phyloP scores from a whole-genome alignment of 1,140 invertebrate species.

The Nasonia vitripennis region DNA sequence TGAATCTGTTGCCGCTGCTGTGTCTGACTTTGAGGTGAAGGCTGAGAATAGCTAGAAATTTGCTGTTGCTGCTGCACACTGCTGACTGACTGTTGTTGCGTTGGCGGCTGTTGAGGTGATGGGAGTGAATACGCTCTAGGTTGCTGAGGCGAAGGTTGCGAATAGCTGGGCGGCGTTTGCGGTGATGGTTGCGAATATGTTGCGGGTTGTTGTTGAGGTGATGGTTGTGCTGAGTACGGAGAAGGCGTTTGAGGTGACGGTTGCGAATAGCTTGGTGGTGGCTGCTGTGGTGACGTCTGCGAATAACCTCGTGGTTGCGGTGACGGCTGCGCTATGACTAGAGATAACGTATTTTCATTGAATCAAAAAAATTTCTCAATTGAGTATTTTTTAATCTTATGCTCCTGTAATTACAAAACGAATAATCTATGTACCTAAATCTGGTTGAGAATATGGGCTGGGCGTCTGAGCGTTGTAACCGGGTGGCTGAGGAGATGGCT shows the following conservation, averaged over 20 bases:
- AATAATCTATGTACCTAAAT: slow-evolving; percentile 28
- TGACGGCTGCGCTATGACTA: slow-evolving; percentile 44
- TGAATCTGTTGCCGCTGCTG: slow-evolving; percentile 18
- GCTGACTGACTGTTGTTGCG: slow-evolving; percentile 24
- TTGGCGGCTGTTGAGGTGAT: slow-evolving; percentile 61
- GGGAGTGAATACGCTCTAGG: slow-evolving; percentile 60
- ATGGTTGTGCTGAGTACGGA: slow-evolving; percentile 47
- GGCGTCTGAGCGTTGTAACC: slow-evolving; percentile 65
- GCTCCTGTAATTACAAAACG: not conserved
- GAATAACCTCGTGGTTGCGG: slow-evolving; percentile 60
- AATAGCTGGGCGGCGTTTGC: slow-evolving; percentile 62
- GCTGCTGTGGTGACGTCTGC: slow-evolving; percentile 65
- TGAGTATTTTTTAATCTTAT: not conserved
- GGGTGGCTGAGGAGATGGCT: slow-evolving; percentile 65
- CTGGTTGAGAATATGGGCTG: slow-evolving; percentile 39
- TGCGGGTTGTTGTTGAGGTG: slow-evolving; percentile 55
- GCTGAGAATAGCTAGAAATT: slow-evolving; percentile 56
- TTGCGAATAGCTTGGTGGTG: slow-evolving; percentile 60
- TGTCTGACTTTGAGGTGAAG: slow-evolving; percentile 52
- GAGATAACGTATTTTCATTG: not conserved
- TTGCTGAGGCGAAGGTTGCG: slow-evolving; percentile 59
- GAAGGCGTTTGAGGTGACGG: slow-evolving; percentile 59
- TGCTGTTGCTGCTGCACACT: slow-evolving; percentile 54
- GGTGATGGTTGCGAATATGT: slow-evolving; percentile 66
- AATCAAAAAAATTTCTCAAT: not conserved